Evolutionary conservation across 2,888 invertebrate genomes (phyloP).

Genomic region (Rhabditoides inermis): DNA sequence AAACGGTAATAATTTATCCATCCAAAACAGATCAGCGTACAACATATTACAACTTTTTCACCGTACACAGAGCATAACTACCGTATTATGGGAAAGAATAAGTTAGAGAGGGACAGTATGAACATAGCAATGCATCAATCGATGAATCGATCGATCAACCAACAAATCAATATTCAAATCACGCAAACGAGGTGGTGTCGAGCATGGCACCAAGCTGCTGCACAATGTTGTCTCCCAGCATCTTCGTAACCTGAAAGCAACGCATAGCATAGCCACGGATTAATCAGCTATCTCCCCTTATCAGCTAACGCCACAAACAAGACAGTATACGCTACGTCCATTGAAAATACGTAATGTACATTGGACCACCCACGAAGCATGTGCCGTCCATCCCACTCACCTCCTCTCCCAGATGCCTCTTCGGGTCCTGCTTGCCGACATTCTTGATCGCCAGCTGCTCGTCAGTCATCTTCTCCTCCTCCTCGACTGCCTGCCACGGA

Average conservation of each 20-base stretch:
- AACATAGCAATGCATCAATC: too few relatives aligned
- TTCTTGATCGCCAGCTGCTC: conserved; percentile 98
- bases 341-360: too few relatives aligned
- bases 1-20: too few relatives aligned
- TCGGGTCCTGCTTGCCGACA: conserved; percentile 90
- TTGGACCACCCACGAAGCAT: not conserved
- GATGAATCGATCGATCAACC: too few relatives aligned
- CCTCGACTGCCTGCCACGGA: conserved; percentile 78
- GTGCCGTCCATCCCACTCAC: conserved; percentile 2
- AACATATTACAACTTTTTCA: too few relatives aligned
- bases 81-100: too few relatives aligned
- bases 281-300: not conserved
- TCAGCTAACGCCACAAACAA: not conserved
- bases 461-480: conserved; percentile 98
- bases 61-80: too few relatives aligned
- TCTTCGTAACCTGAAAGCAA: conserved; percentile 26
- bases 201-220: conserved; percentile 47
- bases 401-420: conserved; percentile 95
- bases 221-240: conserved; percentile 49
- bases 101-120: too few relatives aligned
- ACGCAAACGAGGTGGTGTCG: conserved; percentile 44
- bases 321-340: not conserved
- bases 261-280: not conserved
- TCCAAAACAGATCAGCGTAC: too few relatives aligned
- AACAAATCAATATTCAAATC: conserved; percentile 8